phyloP scores from a whole-genome alignment of 2,888 invertebrate species.

The Eupithecia insigniata region DNA sequence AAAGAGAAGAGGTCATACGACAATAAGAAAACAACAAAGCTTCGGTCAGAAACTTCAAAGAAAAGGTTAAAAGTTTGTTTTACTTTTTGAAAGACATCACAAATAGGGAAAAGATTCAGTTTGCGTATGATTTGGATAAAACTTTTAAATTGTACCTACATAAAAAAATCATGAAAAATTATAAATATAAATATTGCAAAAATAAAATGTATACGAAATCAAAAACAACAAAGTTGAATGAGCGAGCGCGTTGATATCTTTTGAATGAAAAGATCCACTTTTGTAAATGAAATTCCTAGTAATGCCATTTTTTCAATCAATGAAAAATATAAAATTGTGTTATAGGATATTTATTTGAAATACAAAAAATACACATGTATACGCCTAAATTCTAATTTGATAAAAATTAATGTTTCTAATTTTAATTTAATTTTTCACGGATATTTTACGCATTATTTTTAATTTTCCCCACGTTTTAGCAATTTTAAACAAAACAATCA shows the following conservation, averaged over 20 bases:
- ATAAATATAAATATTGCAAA: no score
- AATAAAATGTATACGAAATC: background rate
- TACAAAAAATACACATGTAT: background rate
- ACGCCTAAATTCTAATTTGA: background rate
- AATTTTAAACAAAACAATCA: background rate
- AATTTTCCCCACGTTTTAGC: background rate
- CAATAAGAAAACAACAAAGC: background rate
- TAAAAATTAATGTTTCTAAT: background rate
- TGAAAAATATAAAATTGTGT: background rate
- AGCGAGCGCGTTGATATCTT: constrained; percentile 24
- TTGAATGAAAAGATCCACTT: constrained; percentile 9
- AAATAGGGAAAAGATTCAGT: background rate
- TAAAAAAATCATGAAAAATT: background rate
- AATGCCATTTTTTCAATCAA: background rate
- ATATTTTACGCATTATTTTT: background rate
- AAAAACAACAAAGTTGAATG: background rate
- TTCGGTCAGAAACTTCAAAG: background rate
- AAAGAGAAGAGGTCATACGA: background rate
- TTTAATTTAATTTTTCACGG: background rate
- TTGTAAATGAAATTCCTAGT: background rate
- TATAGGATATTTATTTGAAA: background rate
- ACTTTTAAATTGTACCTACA: background rate
- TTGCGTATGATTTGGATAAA: background rate
- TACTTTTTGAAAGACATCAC: background rate
- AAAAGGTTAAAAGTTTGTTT: background rate